Base-by-base conservation (phyloP, 2,113 vertebrate species). In the Girardinichthys multiradiatus region DNA sequence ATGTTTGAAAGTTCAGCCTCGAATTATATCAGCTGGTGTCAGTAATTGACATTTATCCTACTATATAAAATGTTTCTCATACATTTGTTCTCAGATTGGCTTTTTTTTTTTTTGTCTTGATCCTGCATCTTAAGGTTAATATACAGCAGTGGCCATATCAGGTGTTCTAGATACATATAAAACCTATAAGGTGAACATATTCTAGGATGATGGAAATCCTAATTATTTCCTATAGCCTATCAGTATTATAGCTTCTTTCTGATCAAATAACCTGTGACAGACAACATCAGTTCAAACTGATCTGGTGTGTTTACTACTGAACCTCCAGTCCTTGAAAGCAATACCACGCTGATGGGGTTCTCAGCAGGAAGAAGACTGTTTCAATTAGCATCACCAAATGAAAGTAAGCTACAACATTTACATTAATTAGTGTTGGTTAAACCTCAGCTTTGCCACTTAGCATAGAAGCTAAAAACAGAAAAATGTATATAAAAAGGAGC, bases 391-490 rank as follows among this genome's bases (percentile, higher is more conserved):
- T 84, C 83, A 83, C 70, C 72, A 54, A 75, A 77, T 8, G 0
- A 71, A 81, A 73, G 77, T 83, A 83, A 87, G 84, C 87, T 81
- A 81, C 65, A 26, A 42, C 77, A 79, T 83, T 76, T 70, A 75
- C 57, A 85, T 76, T 81, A 80, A 87, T 87, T 80, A 76, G 48
- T 67, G 31, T 67, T 80, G 63, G 77, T 87, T 83, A 81, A 75
- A 80, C 66, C 70, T 70, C 31, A 70, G 66, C 35, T 80, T 78
- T 82, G 60, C 65, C 17, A 72, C 70, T n/a, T n/a, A n/a, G 80
- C 54, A 57, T 61, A 21, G 54, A 63, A 30, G 64, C 30, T 75
- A 67, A 67, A 72, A 80, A 61, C 27, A 63, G 24, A 51, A 57
- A 35, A 8, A 39, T 68, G 60, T n/a, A 78, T 5, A 15, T 57